Percentiles rank a stretch among this genome's conserved stretches.
phyloP scores from a whole-genome alignment of 2,888 invertebrate genomes.

The Ecliptopera silaceata region DNA sequence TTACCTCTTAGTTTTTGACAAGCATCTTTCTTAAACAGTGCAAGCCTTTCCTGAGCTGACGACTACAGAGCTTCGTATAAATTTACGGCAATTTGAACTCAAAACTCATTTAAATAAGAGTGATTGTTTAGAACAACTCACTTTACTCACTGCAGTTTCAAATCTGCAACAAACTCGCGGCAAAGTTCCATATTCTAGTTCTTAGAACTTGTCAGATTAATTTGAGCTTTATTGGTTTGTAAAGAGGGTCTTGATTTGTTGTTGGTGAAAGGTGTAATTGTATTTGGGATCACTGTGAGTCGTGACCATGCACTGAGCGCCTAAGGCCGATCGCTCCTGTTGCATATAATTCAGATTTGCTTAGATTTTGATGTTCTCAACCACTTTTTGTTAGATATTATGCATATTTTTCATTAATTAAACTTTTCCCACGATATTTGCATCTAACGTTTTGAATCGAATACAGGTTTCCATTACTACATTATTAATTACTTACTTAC shows the following conservation, averaged over 20 bases:
- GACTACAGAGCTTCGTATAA: background rate
- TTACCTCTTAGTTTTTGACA: conserved; percentile 57
- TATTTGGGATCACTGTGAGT: conserved; percentile 63
- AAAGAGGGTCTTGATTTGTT: conserved; percentile 35
- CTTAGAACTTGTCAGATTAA: conserved; percentile 29
- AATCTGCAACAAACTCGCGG: background rate
- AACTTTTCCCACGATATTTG: conserved; percentile 12
- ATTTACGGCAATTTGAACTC: conserved; percentile 2
- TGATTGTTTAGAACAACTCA: background rate
- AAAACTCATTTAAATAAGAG: background rate
- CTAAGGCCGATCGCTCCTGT: conserved; percentile 75
- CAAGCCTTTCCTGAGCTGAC: conserved; percentile 53
- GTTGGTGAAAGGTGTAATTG: conserved; percentile 53
- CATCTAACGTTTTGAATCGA: no score
- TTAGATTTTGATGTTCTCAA: conserved; percentile 42
- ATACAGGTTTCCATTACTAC: no score
- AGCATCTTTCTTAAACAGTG: conserved; percentile 72
- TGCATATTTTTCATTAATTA: conserved; percentile 7
- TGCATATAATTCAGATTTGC: conserved; percentile 61
- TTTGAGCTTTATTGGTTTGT: conserved; percentile 44
- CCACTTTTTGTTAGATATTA: background rate
- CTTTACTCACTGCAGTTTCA: no score
- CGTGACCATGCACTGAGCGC: conserved; percentile 72
- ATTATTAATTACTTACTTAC: no score
- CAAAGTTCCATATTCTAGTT: conserved; percentile 27